Base-by-base conservation (phyloP, 2,797 vertebrate species). In the Acanthiza pusilla region DNA sequence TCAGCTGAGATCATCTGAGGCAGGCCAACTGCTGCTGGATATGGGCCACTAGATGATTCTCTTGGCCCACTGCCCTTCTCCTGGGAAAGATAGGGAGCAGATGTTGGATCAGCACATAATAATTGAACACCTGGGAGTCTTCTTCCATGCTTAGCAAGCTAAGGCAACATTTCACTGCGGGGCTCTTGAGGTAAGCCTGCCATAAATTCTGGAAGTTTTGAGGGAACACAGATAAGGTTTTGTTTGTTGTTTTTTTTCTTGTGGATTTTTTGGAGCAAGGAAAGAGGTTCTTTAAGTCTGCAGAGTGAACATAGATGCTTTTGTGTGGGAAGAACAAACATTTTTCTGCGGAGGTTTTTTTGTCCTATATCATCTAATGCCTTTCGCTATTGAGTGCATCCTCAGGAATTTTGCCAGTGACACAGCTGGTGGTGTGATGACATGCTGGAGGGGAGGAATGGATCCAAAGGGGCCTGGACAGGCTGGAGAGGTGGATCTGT, bases 41-140 rank as follows among this genome's bases (percentile, higher is more conserved):
- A 38, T 55, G 42, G 81, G 92, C 81, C 92, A 92, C 89, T 30
- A 38, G 72, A 93, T 85, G 78, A 89, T 94, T 93, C 85, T 91
- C 12, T 82, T 94, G 94, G 92, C 84, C 84, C 14, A 4, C 13
- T 92, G 77, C 78, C 91, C 61, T 92, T 91, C 94, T 94, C 67
- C 62, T 87, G 84, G 84, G 89, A 89, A 87, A 82, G 78, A 91
- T 3, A 79, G 17, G 68, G 72, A 94, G 87, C 89, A 96, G 89
- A 85, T 96, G 91, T 77, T 91, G 87, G 68, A 96, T 71, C 38
- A 60, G 61, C 60, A 93, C 45, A 71, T 19, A 53, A 61, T 74
- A 92, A 88, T 11, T 53, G 63, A 93, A 61, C 87, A 94, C 65
- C 87, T 91, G 92, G 60, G 87, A 95, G 72, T n/a, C 53, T 71